These are phyloP conservation scores for Puffinus mauretanicus DNA, from an alignment of 2,113 vertebrate genomes.

Conservation along the genomic window DNA sequence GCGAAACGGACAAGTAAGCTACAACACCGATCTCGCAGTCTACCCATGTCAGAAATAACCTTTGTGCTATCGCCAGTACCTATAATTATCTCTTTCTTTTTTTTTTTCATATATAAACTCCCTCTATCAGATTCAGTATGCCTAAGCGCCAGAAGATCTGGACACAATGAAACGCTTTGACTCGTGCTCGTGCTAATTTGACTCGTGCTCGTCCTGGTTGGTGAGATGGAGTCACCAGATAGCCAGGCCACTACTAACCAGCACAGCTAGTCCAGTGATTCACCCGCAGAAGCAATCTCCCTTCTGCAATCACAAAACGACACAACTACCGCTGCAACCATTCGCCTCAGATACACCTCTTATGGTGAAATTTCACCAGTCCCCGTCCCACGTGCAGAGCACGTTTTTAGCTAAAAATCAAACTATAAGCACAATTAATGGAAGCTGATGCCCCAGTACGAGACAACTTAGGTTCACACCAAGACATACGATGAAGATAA, in stretches of 20 bases:
- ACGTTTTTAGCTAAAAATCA: background rate
- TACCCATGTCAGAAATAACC: rapidly evolving
- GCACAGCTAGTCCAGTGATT: background rate
- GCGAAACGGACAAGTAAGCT: background rate
- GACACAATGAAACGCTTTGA: background rate
- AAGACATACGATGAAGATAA: rapidly evolving
- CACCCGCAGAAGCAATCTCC: background rate
- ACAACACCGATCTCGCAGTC: background rate
- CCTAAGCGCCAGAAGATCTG: background rate
- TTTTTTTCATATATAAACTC: background rate
- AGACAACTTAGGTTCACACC: background rate
- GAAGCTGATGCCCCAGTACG: background rate
- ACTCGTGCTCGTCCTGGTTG: background rate
- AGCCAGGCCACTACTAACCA: background rate
- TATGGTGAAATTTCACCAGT: rapidly evolving
- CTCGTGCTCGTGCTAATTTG: background rate
- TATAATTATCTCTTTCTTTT: background rate
- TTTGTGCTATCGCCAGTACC: background rate
- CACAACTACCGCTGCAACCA: rapidly evolving
- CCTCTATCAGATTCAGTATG: background rate
- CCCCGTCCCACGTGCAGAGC: rapidly evolving
- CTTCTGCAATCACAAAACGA: background rate
- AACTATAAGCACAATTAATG: slow-evolving; percentile 12
- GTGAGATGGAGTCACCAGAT: background rate
- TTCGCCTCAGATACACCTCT: background rate